Conservation (phyloP, 2,888 invertebrate species). For the Crepidodera aurea region DNA sequence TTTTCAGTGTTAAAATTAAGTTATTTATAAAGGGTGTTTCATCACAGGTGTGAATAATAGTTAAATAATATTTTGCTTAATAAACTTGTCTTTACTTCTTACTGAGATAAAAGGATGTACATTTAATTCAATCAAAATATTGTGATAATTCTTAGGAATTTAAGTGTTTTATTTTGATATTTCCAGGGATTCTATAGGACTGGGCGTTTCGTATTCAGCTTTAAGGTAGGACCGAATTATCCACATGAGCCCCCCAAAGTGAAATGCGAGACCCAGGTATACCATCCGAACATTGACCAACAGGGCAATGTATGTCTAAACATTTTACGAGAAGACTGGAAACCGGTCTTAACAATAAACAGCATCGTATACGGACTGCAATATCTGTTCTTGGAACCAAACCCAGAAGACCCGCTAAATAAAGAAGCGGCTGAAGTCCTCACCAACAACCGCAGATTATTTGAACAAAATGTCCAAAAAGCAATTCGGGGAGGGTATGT, state of each 20-base stretch:
- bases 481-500: conserved; percentile 97
- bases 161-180: too few species aligned
- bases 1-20: too few species aligned
- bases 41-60: too few species aligned
- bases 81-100: too few species aligned
- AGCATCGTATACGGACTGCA: conserved; percentile 97
- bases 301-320: conserved; percentile 98
- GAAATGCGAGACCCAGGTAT: conserved; percentile 96
- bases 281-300: conserved; percentile 98
- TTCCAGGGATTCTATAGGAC: conserved; percentile 89
- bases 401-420: conserved; percentile 97
- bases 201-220: conserved; percentile 95
- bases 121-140: too few species aligned
- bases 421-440: conserved; percentile 98
- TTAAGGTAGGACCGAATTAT: conserved; percentile 97
- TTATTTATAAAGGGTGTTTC: too few species aligned
- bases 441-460: conserved; percentile 90
- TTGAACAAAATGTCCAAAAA: conserved; percentile 95
- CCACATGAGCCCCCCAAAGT: conserved; percentile 99
- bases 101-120: too few species aligned
- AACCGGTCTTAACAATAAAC: conserved; percentile 96
- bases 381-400: conserved; percentile 97
- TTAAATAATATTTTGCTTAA: too few species aligned
- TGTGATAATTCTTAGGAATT: too few species aligned
- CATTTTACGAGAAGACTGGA: conserved; percentile 98